Conservation (phyloP, 2,797 vertebrate species). For the Prunella strophiata region DNA sequence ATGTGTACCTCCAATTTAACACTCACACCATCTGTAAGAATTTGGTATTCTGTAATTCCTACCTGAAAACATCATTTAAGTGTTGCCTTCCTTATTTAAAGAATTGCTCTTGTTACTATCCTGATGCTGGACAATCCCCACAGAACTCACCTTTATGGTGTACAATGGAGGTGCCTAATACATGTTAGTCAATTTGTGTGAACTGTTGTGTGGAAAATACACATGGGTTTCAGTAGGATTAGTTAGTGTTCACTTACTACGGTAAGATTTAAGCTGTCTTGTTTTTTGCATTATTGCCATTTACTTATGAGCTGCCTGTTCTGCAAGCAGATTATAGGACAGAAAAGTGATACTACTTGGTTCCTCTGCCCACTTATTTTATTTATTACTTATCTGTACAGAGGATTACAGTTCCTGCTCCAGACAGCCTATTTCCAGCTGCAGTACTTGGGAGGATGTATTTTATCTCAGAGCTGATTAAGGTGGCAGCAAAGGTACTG, state of each 20-base stretch:
- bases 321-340: neutral
- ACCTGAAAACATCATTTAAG: neutral
- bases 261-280: neutral
- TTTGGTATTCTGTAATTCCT: neutral
- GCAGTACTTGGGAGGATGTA: neutral
- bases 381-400: neutral
- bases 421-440: neutral
- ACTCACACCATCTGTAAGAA: neutral
- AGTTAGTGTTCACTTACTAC: fast-evolving
- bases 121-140: neutral
- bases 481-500: neutral
- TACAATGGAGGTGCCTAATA: no score
- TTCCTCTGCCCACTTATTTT: neutral
- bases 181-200: neutral
- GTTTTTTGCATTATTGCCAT: neutral
- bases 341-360: neutral
- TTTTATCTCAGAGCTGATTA: neutral
- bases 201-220: neutral
- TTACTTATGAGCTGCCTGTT: neutral
- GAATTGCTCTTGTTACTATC: neutral
- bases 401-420: neutral
- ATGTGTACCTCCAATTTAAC: neutral
- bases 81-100: neutral
- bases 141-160: neutral
- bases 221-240: neutral